Evolutionary conservation across 2,888 invertebrate species (phyloP), one percentile per base, ranked within the genome.

Genomic region (Lithophane semibrunnea): DNA sequence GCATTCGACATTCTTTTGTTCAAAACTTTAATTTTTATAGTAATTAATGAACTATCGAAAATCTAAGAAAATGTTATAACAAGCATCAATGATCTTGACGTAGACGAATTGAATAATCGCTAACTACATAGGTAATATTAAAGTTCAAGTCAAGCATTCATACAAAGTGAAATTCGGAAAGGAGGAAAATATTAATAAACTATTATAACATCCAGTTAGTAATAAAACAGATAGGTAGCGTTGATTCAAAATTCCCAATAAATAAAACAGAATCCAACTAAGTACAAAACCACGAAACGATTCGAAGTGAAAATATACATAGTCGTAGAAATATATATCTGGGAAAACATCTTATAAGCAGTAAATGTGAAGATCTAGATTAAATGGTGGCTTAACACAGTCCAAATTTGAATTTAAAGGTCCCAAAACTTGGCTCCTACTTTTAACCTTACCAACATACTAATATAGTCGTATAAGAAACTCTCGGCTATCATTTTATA

Each of bases 401-500:
- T 1, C 37, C 3, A 47, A 68, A 21, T 24, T 1, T 21, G n/a
- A 29, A 29, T n/a, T 3, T 5, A 64, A 18, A 75, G 66, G 12
- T 5, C 7, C n/a, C 21, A 52, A 69, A 66, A 64, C 10, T 37
- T 52, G 12, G 13, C 3, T 44, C 8, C 44, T 44, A 49, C 47
- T 67, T 58, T 54, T 56, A 74, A 47, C 42, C 47, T 61, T 4
- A 44, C 47, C 24, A 61, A 49, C 61, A 61, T 68, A 18, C 42
- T 44, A 7, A 58, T 49, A 47, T 49, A 47, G 37, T 52, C 21
- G 18, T 44, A 67, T 71, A 79, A 56, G 72, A 81, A 81, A 81
- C 83, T 87, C 88, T 84, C 76, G 37, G 76, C 80, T 83, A 84
- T 83, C 86, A 82, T 85, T 82, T 85, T 85, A 85, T 86, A 85